A percentile compares a stretch with the other conserved stretches of the same genome.
phyloP scores from a whole-genome alignment of 2,888 invertebrate species.

The Parochlus steinenii region DNA sequence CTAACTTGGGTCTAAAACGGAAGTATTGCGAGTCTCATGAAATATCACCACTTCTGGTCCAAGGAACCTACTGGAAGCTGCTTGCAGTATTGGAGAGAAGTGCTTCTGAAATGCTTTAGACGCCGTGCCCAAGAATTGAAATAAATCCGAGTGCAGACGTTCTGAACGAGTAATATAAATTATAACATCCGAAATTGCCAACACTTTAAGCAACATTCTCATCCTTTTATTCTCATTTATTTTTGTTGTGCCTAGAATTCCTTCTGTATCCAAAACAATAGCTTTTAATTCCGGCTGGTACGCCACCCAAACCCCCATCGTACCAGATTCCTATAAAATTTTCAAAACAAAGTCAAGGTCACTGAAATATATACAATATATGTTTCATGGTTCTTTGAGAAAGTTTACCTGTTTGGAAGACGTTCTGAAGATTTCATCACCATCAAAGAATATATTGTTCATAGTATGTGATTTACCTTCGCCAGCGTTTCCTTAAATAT shows the following conservation, averaged over 20 bases:
- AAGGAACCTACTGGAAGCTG: conserved; percentile 32
- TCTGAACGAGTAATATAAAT: conserved; percentile 62
- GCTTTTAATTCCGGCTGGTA: conserved; percentile 46
- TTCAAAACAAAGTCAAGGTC: conserved; percentile 28
- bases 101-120: conserved; percentile 56
- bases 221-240: conserved; percentile 31
- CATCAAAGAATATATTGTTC: conserved; percentile 53
- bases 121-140: conserved; percentile 57
- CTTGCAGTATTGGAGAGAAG: conserved; percentile 40
- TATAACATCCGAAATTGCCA: conserved; percentile 68
- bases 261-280: conserved; percentile 64
- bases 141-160: conserved; percentile 57
- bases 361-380: not conserved
- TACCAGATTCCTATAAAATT: conserved; percentile 56
- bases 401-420: too few relatives aligned
- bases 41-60: conserved; percentile 64
- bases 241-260: conserved; percentile 41
- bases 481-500: conserved; percentile 73
- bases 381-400: not conserved
- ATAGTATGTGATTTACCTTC: conserved; percentile 69
- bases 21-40: conserved; percentile 61
- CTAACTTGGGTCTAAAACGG: conserved; percentile 40
- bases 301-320: conserved; percentile 63
- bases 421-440: conserved; percentile 34
- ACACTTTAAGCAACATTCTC: conserved; percentile 31